Evolutionary conservation across 2,797 vertebrate species (phyloP), one percentile per base, ranked within the genome.

Genomic region (Muscicapa striata): DNA sequence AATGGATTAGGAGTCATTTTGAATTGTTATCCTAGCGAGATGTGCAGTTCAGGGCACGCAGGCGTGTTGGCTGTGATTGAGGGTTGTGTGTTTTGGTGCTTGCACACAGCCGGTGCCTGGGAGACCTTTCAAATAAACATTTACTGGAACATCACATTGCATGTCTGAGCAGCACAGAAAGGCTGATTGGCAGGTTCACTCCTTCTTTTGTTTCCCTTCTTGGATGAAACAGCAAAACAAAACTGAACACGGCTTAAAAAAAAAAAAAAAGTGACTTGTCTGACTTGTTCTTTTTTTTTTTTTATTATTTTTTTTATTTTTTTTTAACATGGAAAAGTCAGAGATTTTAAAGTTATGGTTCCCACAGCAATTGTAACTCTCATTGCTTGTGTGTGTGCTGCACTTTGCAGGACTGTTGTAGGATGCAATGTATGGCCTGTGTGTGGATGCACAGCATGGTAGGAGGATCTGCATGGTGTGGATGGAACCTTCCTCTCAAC

Each of bases 291-390:
- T 12, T 36, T 78, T 78, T 57, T 17, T 17, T 40, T 15, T 46
- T 29, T 62, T 19, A n/a, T n/a, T 34, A 34, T 34, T 34, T 21
- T 62, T 64, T 77, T 83, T 86, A 92, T 89, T 82, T 48, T 21
- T 62, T 64, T 77, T 83, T 86, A 68, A 72, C 1, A 1, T 1
- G 7, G 52, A 78, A 79, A 68, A 94, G 84, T 85, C 91, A 23
- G 90, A 36, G 82, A 87, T 91, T 91, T 94, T 94, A 92, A 96
- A 96, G 95, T 96, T 95, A 90, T 41, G 64, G 95, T 94, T 97
- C 96, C 96, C 96, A 87, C 90, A 94, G 95, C 92, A 95, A 92
- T 93, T 87, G 77, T 96, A 96, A 93, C 72, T 94, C 94, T 92
- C 77, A 26, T 43, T 52, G 69, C 46, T 27, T 29, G 63, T 84